phyloP scores from a whole-genome alignment of 2,113 vertebrate species.

The Galbula dea region DNA sequence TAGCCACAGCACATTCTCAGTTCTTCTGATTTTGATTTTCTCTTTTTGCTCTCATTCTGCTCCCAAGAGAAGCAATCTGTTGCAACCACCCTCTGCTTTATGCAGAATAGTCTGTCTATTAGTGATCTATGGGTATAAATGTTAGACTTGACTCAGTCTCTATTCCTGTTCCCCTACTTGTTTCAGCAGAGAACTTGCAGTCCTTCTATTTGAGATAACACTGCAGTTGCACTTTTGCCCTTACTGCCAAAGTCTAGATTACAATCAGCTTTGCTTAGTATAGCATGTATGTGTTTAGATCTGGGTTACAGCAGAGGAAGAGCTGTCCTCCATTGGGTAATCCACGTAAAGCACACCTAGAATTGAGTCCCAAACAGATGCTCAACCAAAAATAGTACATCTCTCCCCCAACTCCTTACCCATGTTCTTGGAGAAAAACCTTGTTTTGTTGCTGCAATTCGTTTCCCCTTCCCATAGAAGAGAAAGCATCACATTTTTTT shows the following conservation, averaged over 20 bases:
- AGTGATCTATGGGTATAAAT: background rate
- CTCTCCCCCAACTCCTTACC: fast-evolving
- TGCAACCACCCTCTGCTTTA: background rate
- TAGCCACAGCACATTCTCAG: background rate
- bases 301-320: background rate
- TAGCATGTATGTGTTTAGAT: background rate
- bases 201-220: too few relatives aligned
- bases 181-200: background rate
- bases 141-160: background rate
- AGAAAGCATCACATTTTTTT: background rate
- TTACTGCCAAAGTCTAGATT: background rate
- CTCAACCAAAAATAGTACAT: background rate
- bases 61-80: background rate
- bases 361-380: background rate
- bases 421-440: background rate
- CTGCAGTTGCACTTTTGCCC: background rate
- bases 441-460: background rate
- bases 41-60: background rate
- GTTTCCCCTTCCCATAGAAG: background rate
- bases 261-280: background rate
- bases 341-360: background rate
- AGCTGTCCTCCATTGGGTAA: background rate
- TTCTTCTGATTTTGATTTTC: background rate
- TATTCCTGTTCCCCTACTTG: fast-evolving
- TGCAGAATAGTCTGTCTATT: background rate